Conservation (phyloP, 2,888 invertebrate genomes). For the Trachelus tabidus region DNA sequence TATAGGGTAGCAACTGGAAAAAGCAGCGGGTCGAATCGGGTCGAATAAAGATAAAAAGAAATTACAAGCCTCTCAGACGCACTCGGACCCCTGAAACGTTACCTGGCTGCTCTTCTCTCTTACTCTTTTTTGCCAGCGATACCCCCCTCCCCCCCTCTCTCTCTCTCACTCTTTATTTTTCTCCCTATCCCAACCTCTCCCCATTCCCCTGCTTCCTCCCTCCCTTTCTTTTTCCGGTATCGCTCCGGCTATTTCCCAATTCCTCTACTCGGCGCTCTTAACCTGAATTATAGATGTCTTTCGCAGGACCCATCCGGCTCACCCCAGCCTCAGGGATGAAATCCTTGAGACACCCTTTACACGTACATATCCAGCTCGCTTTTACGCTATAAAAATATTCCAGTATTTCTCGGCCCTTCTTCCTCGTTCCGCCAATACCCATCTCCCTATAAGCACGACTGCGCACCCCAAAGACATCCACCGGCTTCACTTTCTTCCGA, state of each 20-base stretch:
- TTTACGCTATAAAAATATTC: slow-evolving; percentile 1
- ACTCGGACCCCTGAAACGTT: slow-evolving; percentile 28
- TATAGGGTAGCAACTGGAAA: slow-evolving; percentile 33
- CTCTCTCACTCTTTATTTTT: slow-evolving; percentile 12
- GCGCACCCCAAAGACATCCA: background rate
- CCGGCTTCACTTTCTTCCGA: background rate
- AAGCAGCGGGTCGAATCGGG: slow-evolving; percentile 32
- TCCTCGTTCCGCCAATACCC: background rate
- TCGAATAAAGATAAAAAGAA: slow-evolving; percentile 50
- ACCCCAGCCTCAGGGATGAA: slow-evolving; percentile 19
- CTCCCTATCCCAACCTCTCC: slow-evolving; percentile 11
- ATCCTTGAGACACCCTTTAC: slow-evolving; percentile 31
- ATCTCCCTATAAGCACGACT: background rate
- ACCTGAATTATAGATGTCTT: slow-evolving; percentile 45
- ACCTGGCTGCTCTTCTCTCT: slow-evolving; percentile 10
- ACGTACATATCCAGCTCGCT: slow-evolving; percentile 12
- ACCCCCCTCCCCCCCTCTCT: background rate
- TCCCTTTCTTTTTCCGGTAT: slow-evolving; percentile 19
- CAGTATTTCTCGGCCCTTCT: background rate
- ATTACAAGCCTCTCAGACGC: slow-evolving; percentile 50
- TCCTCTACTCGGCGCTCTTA: slow-evolving; percentile 30
- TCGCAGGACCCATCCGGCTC: slow-evolving; percentile 27
- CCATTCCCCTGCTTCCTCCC: slow-evolving; percentile 12
- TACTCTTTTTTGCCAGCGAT: background rate
- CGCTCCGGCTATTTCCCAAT: slow-evolving; percentile 37